Evolutionary conservation across 64 coral and sea anemone genomes (phyloP).

Genomic region (Actinia tenebrosa): DNA sequence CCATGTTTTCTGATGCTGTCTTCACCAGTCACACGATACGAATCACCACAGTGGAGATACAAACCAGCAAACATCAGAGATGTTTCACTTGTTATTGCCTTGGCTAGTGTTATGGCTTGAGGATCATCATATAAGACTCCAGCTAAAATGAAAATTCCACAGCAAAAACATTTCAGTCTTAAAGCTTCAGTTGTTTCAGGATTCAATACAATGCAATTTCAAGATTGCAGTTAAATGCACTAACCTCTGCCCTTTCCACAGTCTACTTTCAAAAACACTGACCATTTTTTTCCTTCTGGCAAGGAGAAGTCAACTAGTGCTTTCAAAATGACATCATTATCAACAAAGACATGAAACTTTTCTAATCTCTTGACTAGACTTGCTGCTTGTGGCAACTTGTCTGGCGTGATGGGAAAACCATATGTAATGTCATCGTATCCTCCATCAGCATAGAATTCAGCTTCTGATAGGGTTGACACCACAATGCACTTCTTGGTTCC

Average conservation of each 20-base stretch:
- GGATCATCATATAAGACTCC: constrained; percentile 62
- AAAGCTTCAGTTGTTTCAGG: too few relatives aligned
- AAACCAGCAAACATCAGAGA: constrained; percentile 73
- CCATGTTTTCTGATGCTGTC: constrained; percentile 47
- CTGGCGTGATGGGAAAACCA: constrained; percentile 74
- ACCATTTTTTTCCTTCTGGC: constrained; percentile 63
- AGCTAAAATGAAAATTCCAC: constrained; percentile 23
- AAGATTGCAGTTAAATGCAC: not conserved
- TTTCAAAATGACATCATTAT: constrained; percentile 66
- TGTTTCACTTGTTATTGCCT: constrained; percentile 31
- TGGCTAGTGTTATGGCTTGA: constrained; percentile 49
- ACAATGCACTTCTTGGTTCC: constrained; percentile 60
- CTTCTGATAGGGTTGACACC: constrained; percentile 88
- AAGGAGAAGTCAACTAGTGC: constrained; percentile 34
- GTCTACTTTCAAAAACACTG: constrained; percentile 72
- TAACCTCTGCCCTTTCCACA: constrained; percentile 79
- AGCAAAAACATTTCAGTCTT: too few relatives aligned
- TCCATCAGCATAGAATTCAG: constrained; percentile 63
- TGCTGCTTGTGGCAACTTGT: constrained; percentile 78
- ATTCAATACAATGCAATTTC: not conserved
- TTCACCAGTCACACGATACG: constrained; percentile 55
- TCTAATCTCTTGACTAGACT: constrained; percentile 42
- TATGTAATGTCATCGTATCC: constrained; percentile 97
- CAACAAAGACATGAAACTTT: constrained; percentile 72
- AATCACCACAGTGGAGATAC: constrained; percentile 75